Evolutionary conservation across 2,888 invertebrate genomes (phyloP).

Genomic region (Cephus rjabovi): DNA sequence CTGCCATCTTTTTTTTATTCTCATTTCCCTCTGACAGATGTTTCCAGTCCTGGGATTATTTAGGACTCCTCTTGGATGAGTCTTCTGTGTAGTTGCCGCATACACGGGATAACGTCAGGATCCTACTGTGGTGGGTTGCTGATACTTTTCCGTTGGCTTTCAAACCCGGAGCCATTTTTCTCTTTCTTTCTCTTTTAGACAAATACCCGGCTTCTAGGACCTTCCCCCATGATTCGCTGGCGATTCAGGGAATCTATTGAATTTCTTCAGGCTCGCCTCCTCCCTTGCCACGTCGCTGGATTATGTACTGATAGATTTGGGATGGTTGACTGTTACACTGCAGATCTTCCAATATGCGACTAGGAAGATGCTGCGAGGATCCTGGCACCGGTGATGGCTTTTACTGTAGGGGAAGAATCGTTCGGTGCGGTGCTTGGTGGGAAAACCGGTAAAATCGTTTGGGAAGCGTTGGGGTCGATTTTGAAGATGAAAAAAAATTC

Average conservation of each 20-base stretch:
- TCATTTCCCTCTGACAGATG: background rate
- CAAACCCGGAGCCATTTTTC: background rate
- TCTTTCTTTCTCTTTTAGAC: background rate
- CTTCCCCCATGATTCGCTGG: background rate
- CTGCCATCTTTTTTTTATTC: background rate
- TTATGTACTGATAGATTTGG: background rate
- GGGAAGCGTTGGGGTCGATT: background rate
- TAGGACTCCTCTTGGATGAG: background rate
- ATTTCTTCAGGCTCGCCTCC: background rate
- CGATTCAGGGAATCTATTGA: background rate
- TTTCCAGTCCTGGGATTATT: background rate
- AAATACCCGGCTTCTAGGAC: background rate
- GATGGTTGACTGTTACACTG: background rate
- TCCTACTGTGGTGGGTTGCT: background rate
- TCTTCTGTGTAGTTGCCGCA: background rate
- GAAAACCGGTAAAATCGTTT: background rate
- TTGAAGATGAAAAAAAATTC: background rate
- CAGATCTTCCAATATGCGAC: background rate
- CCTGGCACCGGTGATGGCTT: background rate
- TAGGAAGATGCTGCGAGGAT: background rate
- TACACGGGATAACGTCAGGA: background rate
- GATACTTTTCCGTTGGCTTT: background rate
- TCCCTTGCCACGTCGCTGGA: background rate
- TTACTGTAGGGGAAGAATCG: background rate
- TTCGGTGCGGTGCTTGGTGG: background rate